Percentiles rank a stretch among this genome's conserved stretches.
Evolutionary conservation across 2,113 vertebrate genomes (phyloP).

Genomic region (Perca schrenkii): DNA sequence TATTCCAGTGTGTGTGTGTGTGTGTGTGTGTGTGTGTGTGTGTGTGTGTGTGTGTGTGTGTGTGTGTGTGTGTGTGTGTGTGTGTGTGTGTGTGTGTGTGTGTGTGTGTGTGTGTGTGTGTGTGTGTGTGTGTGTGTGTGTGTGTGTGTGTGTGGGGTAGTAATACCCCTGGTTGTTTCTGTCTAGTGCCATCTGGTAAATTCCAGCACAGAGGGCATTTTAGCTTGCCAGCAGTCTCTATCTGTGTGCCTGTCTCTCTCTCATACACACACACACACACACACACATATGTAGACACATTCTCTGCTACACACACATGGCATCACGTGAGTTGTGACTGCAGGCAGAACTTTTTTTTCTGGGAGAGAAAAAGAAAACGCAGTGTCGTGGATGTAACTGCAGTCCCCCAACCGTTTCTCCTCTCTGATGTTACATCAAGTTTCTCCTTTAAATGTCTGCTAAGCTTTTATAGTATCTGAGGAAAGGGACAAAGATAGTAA

Average conservation of each 20-base stretch:
- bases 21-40: slow-evolving; percentile 28
- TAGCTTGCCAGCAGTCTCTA: slow-evolving; percentile 57
- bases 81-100: slow-evolving; percentile 27
- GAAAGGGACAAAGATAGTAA: background rate
- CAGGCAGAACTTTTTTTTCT: slow-evolving; percentile 60
- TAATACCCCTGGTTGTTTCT: slow-evolving; percentile 62
- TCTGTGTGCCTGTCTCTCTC: slow-evolving; percentile 18
- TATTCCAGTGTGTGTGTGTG: slow-evolving; percentile 25
- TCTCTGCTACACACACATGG: slow-evolving; percentile 35
- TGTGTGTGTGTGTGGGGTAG: slow-evolving; percentile 3
- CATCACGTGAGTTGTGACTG: slow-evolving; percentile 65
- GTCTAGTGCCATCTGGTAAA: slow-evolving; percentile 73
- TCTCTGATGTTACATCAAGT: slow-evolving; percentile 32
- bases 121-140: slow-evolving; percentile 35
- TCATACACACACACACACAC: background rate
- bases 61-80: slow-evolving; percentile 22
- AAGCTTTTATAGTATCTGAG: background rate
- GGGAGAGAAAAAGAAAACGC: slow-evolving; percentile 62
- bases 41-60: slow-evolving; percentile 19
- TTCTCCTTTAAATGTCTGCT: slow-evolving; percentile 20
- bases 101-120: slow-evolving; percentile 6
- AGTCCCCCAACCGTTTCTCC: slow-evolving; percentile 44
- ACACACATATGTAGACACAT: background rate
- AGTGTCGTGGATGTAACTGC: slow-evolving; percentile 58
- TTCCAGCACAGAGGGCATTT: slow-evolving; percentile 72